Conservation (phyloP, 2,797 vertebrate genomes). For the Sebastes aleutianus region DNA sequence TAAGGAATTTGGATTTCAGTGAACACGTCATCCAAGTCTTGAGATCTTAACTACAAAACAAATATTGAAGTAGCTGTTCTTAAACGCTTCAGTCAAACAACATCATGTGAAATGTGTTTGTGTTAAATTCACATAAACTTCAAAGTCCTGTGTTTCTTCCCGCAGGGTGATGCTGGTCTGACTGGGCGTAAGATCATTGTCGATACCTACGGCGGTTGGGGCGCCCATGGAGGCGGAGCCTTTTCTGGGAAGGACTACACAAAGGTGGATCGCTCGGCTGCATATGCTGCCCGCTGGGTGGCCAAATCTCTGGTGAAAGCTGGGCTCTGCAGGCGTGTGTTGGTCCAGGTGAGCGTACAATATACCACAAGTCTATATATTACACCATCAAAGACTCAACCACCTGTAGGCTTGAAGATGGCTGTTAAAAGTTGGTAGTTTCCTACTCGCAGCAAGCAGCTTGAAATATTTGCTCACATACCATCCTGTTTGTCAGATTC, state of each 20-base stretch:
- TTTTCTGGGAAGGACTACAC: conserved; percentile 99
- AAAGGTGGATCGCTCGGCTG: conserved; percentile 96
- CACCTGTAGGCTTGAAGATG: background rate
- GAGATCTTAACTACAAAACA: background rate
- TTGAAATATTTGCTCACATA: background rate
- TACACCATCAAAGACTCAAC: background rate
- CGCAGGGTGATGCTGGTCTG: conserved; percentile 93
- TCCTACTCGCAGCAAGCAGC: background rate
- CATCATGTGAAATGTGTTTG: background rate
- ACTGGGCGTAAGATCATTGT: conserved; percentile 98
- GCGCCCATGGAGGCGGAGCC: conserved; percentile 94
- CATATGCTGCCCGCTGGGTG: conserved; percentile 96
- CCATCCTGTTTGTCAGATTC: background rate
- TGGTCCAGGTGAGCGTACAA: conserved; percentile 88
- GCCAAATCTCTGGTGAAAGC: conserved; percentile 96
- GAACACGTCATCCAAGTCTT: background rate
- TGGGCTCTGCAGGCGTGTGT: conserved; percentile 91
- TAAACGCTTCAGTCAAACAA: background rate
- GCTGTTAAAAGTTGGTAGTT: background rate
- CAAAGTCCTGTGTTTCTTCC: background rate
- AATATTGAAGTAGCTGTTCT: background rate
- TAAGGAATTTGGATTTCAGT: background rate
- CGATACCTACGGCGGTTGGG: conserved; percentile 96
- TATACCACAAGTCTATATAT: background rate
- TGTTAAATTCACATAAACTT: background rate